A percentile compares a stretch with the other conserved stretches of the same genome.
Conservation (phyloP, 2,888 invertebrate species). For the Volucella inanis region DNA sequence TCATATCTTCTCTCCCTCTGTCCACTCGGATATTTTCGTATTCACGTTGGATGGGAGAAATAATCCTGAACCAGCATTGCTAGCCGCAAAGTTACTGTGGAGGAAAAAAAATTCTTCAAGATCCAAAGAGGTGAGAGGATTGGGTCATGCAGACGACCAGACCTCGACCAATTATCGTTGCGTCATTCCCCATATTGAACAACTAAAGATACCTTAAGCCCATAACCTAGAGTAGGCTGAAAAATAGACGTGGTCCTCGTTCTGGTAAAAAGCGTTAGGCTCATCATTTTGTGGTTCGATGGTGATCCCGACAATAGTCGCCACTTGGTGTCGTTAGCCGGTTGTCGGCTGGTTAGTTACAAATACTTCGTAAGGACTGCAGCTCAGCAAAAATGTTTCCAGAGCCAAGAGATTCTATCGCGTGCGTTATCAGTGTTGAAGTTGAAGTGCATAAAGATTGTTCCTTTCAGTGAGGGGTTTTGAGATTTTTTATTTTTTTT, state of each 20-base stretch:
- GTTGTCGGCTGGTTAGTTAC: constrained; percentile 11
- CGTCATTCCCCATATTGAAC: constrained; percentile 72
- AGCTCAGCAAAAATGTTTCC: constrained; percentile 57
- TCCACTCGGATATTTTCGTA: background rate
- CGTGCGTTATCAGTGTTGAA: constrained; percentile 69
- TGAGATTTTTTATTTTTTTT: constrained; percentile 22
- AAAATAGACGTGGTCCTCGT: constrained; percentile 46
- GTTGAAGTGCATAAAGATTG: constrained; percentile 67
- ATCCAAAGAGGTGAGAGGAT: constrained; percentile 15
- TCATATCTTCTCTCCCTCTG: background rate
- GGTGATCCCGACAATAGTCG: constrained; percentile 67
- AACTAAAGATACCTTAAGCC: constrained; percentile 16
- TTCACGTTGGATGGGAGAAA: constrained; percentile 21
- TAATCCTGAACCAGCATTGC: constrained; percentile 46
- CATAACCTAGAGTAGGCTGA: constrained; percentile 62
- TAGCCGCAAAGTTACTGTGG: constrained; percentile 23
- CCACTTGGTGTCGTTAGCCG: constrained; percentile 21
- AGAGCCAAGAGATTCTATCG: constrained; percentile 67
- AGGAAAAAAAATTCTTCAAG: constrained; percentile 6
- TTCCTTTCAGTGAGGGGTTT: constrained; percentile 34
- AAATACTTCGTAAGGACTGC: constrained; percentile 17
- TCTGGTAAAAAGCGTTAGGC: constrained; percentile 10
- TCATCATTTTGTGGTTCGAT: constrained; percentile 54
- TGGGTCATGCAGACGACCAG: constrained; percentile 37
- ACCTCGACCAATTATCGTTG: constrained; percentile 64